phyloP scores from a whole-genome alignment of 1,140 invertebrate genomes.

The Dendrolimus punctatus region DNA sequence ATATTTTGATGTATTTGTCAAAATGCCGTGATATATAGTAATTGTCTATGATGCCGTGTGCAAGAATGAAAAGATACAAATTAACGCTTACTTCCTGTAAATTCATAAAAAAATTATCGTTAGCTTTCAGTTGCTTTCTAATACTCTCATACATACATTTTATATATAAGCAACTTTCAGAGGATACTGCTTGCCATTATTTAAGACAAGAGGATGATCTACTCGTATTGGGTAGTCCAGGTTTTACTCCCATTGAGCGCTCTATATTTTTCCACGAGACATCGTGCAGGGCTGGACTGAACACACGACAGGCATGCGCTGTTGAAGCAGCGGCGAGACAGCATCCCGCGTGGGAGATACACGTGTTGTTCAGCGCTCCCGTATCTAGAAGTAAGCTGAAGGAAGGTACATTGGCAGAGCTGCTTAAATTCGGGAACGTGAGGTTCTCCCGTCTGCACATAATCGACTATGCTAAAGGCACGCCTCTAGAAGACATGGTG shows the following conservation, averaged over 20 bases:
- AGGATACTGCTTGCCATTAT: too few species aligned
- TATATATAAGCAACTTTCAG: too few species aligned
- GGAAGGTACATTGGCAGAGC: conserved; percentile 13
- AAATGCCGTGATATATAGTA: too few species aligned
- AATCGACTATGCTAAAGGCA: conserved; percentile 19
- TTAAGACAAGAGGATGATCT: too few species aligned
- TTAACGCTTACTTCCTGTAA: too few species aligned
- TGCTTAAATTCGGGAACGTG: conserved; percentile 74
- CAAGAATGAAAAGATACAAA: too few species aligned
- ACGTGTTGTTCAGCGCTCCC: conserved; percentile 65
- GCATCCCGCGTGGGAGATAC: conserved; percentile 69
- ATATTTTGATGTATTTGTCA: too few species aligned
- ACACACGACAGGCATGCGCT: conserved; percentile 72
- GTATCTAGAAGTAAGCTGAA: conserved; percentile 15
- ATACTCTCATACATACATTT: too few species aligned
- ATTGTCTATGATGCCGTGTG: too few species aligned
- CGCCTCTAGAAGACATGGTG: conserved; percentile 18
- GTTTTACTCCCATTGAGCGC: conserved; percentile 15
- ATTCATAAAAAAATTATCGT: too few species aligned
- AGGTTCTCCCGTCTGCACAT: conserved; percentile 72
- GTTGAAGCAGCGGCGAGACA: conserved; percentile 74
- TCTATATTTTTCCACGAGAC: conserved; percentile 76
- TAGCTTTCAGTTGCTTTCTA: too few species aligned
- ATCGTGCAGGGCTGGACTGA: conserved; percentile 59
- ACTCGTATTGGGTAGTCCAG: neutral